Conservation (phyloP, 2,797 vertebrate genomes). For the Acanthiza pusilla region DNA sequence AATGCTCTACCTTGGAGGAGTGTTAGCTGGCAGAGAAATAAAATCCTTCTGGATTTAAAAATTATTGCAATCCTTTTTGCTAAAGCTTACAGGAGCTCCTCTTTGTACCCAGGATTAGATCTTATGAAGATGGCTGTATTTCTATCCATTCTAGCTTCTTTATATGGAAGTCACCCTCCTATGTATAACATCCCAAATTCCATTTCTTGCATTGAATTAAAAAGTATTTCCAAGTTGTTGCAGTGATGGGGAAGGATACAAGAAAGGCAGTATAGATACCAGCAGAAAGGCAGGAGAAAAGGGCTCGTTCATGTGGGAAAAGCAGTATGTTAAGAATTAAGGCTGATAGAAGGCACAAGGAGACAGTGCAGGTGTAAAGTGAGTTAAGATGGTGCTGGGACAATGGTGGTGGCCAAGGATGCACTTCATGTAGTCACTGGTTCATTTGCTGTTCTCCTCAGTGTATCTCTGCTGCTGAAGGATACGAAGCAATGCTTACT, state of each 20-base stretch:
- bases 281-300: neutral
- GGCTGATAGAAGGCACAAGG: neutral
- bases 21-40: neutral
- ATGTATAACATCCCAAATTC: neutral
- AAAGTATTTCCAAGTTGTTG: neutral
- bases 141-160: neutral
- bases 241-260: neutral
- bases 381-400: neutral
- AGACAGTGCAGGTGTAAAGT: neutral
- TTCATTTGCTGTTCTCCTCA: neutral
- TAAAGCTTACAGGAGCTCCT: neutral
- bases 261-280: neutral
- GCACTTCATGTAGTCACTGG: neutral
- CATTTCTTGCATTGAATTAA: neutral
- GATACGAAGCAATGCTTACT: neutral
- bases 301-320: neutral
- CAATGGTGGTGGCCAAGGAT: neutral
- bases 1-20: neutral
- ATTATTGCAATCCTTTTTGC: neutral
- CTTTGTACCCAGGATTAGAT: neutral
- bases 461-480: neutral
- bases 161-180: neutral
- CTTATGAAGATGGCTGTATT: neutral
- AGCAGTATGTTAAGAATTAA: neutral
- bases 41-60: conserved; percentile 15